These are phyloP conservation scores for Bambusicola thoracicus DNA, from an alignment of 2,113 vertebrate genomes.

Conservation along the genomic window DNA sequence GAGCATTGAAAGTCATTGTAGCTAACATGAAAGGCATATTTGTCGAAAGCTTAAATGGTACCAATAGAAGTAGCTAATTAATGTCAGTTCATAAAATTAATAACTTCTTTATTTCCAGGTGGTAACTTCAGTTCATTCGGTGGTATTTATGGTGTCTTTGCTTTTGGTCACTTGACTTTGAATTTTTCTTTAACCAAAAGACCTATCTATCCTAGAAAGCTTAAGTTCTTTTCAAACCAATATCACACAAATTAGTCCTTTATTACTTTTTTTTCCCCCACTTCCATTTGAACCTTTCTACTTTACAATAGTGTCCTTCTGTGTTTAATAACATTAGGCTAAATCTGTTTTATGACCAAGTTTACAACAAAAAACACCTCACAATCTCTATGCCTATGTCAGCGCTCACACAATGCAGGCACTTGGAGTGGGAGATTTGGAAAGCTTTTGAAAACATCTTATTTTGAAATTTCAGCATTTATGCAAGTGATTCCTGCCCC, in stretches of 20 bases:
- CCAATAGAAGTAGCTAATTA: conserved; percentile 37
- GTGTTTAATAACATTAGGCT: not conserved
- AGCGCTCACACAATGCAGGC: not conserved
- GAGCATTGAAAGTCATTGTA: not conserved
- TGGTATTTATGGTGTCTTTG: not conserved
- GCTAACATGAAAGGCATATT: conserved; percentile 26
- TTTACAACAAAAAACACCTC: not conserved
- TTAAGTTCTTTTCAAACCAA: not conserved
- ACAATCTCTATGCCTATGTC: not conserved
- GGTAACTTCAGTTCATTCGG: not conserved
- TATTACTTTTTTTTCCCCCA: not conserved
- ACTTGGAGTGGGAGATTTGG: not conserved
- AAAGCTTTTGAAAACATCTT: not conserved
- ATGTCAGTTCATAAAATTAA: conserved; percentile 28
- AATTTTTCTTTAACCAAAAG: not conserved
- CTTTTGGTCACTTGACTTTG: not conserved
- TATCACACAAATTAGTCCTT: not conserved
- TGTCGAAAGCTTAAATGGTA: conserved; percentile 26
- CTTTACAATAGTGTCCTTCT: not conserved
- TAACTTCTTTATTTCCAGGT: conserved; percentile 19
- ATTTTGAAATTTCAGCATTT: conserved; percentile 29
- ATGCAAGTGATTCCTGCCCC: not conserved
- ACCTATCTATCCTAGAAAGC: not conserved
- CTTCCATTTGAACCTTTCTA: conserved; percentile 13
- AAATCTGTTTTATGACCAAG: not conserved